Conservation (phyloP, 2,797 vertebrate genomes). For the Alauda arvensis region DNA sequence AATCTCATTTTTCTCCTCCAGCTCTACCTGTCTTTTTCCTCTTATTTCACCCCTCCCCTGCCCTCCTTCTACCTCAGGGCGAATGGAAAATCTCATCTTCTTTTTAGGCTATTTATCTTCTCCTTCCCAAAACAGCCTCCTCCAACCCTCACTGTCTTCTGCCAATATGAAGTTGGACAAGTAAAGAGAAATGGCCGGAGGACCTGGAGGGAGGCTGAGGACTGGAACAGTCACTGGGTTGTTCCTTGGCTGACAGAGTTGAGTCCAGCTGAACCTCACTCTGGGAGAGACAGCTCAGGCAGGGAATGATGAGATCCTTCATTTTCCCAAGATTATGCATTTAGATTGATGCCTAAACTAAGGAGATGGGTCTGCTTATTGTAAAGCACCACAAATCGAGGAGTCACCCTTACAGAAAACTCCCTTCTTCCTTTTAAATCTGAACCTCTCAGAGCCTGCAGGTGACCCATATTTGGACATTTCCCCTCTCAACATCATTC, state of each 20-base stretch:
- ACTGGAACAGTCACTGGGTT: background rate
- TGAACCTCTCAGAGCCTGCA: background rate
- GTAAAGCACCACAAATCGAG: background rate
- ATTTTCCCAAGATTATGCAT: background rate
- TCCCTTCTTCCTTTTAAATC: background rate
- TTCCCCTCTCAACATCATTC: background rate
- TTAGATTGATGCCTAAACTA: background rate
- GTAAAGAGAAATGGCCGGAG: background rate
- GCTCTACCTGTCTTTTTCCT: constrained; percentile 29
- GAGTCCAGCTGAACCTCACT: fast-evolving
- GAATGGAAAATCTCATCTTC: constrained; percentile 28
- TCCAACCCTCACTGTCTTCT: background rate
- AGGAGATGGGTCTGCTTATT: background rate
- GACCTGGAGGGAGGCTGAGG: background rate
- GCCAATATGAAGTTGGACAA: background rate
- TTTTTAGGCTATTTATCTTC: constrained; percentile 44
- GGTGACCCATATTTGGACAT: background rate
- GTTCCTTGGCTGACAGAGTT: background rate
- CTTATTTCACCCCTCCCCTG: constrained; percentile 6
- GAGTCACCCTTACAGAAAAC: background rate
- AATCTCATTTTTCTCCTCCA: constrained; percentile 34
- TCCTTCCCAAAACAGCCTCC: background rate
- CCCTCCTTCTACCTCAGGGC: background rate
- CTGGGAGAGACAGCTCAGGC: background rate
- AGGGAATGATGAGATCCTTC: background rate